phyloP scores from a whole-genome alignment of 1,140 invertebrate species.

The Asbolus verrucosus region DNA sequence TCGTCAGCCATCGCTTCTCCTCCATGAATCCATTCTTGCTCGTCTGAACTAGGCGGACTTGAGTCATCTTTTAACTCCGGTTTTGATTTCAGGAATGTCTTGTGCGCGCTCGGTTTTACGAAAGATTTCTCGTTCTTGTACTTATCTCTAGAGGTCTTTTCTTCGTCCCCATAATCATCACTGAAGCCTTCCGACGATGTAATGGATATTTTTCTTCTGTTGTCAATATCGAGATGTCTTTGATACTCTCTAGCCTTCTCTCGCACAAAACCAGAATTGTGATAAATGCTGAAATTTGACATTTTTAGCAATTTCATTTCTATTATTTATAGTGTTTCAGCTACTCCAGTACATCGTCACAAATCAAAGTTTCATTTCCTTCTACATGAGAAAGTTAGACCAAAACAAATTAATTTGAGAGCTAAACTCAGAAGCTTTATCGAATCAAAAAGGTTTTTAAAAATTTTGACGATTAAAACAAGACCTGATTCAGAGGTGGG shows the following conservation, averaged over 20 bases:
- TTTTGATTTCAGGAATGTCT: constrained; percentile 58
- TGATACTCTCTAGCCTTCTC: constrained; percentile 70
- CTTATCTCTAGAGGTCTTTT: constrained; percentile 67
- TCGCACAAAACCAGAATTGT: constrained; percentile 66
- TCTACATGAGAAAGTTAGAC: too few species aligned
- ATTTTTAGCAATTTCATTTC: too few species aligned
- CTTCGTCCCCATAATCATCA: constrained; percentile 68
- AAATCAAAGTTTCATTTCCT: too few species aligned
- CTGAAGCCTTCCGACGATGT: constrained; percentile 69
- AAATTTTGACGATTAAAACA: neutral
- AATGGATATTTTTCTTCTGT: constrained; percentile 64
- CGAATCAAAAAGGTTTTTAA: too few species aligned
- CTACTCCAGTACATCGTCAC: too few species aligned
- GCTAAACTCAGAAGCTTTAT: too few species aligned
- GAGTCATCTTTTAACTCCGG: constrained; percentile 61
- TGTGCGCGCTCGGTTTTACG: constrained; percentile 51
- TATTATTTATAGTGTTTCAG: too few species aligned
- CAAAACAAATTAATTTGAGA: too few species aligned
- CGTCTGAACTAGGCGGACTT: constrained; percentile 66
- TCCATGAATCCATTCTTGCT: constrained; percentile 66
- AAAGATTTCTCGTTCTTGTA: constrained; percentile 66
- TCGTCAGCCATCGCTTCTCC: constrained; percentile 78
- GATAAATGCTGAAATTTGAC: constrained; percentile 47
- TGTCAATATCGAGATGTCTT: constrained; percentile 57
- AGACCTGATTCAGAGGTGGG: too few species aligned